phyloP scores from a whole-genome alignment of 37 sponge, comb jelly and placozoan species.

The Agelas oroides region DNA sequence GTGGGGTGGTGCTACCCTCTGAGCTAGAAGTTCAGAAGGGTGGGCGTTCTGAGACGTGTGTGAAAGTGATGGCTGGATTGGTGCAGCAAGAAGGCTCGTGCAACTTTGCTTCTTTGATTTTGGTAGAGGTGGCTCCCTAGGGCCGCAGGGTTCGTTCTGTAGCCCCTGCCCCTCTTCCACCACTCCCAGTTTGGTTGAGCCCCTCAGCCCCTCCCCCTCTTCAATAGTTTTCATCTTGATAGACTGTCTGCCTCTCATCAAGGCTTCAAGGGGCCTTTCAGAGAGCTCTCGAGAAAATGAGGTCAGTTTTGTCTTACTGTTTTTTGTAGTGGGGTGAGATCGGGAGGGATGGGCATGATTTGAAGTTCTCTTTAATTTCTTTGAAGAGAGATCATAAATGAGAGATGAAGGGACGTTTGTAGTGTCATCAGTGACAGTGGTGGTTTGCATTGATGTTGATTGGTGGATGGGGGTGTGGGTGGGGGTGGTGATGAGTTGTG shows the following conservation, averaged over 20 bases:
- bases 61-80: too few relatives aligned
- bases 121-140: too few relatives aligned
- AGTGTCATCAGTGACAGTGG: neutral
- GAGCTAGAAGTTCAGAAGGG: too few relatives aligned
- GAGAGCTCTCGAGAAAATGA: constrained; percentile 51
- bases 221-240: neutral
- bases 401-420: constrained; percentile 7
- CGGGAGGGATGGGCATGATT: neutral
- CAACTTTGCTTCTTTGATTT: too few relatives aligned
- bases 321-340: neutral
- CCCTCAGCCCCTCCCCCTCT: neutral
- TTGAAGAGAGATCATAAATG: constrained; percentile 4
- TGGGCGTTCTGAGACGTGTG: too few relatives aligned
- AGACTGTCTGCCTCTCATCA: neutral
- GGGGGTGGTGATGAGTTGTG: constrained; percentile 1
- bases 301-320: neutral
- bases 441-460: neutral
- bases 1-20: too few relatives aligned
- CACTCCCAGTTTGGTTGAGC: too few relatives aligned
- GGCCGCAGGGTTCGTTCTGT: neutral
- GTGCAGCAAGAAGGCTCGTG: too few relatives aligned
- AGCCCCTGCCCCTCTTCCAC: neutral
- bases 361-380: neutral
- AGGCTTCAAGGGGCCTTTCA: constrained; percentile 9
- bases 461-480: neutral